Conservation (phyloP, 2,113 vertebrate genomes). For the Heptranchias perlo region DNA sequence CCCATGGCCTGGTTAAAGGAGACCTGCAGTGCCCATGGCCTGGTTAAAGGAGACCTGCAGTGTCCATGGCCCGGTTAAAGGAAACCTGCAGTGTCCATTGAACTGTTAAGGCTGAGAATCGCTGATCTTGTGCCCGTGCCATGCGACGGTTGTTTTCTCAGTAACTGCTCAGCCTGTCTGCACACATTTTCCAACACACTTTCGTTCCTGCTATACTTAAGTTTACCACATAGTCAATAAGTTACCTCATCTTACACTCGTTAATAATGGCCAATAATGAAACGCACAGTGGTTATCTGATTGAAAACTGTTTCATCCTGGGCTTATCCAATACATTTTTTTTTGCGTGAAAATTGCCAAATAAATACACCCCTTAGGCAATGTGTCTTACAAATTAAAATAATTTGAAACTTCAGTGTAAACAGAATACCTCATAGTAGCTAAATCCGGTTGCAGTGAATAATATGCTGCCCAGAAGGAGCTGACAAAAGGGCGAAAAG, state of each 20-base stretch:
- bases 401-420: neutral
- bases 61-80: neutral
- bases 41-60: neutral
- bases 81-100: neutral
- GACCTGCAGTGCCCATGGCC: neutral
- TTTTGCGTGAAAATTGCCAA: neutral
- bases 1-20: neutral
- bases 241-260: too few species aligned
- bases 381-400: neutral
- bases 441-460: neutral
- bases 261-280: too few species aligned
- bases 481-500: neutral
- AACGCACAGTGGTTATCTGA: too few species aligned
- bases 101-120: neutral
- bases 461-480: neutral
- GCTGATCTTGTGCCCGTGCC: neutral
- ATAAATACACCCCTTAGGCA: too few species aligned
- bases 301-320: neutral
- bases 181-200: neutral
- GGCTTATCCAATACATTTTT: neutral
- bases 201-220: neutral
- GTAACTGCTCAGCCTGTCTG: neutral
- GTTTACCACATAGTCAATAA: too few species aligned
- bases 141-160: neutral
- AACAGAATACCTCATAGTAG: neutral